phyloP scores from a whole-genome alignment of 1,140 invertebrate species.

The Copidosoma floridanum region DNA sequence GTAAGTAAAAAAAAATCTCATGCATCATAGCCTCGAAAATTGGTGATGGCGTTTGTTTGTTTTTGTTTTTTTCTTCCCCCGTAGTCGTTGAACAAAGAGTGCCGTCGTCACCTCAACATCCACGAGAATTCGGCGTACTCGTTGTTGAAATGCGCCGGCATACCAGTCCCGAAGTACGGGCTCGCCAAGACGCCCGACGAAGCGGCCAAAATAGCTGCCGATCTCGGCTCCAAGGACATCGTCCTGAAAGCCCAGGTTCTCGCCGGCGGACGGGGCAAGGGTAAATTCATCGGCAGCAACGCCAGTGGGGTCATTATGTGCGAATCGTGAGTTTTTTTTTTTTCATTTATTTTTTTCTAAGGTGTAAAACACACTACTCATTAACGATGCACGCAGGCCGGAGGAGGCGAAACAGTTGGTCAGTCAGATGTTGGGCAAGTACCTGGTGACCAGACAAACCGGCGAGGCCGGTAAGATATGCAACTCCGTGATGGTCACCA shows the following conservation, averaged over 20 bases:
- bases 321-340: constrained; percentile 69
- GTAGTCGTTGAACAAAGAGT: no score
- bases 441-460: constrained; percentile 93
- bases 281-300: constrained; percentile 85
- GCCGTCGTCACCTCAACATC: constrained; percentile 72
- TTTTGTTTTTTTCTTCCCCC: no score
- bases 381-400: constrained; percentile 50
- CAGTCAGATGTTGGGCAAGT: constrained; percentile 87
- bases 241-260: constrained; percentile 96
- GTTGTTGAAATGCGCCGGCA: constrained; percentile 79
- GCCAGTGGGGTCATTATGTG: constrained; percentile 92
- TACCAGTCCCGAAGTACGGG: constrained; percentile 90
- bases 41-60: no score
- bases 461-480: constrained; percentile 90
- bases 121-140: constrained; percentile 94
- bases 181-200: constrained; percentile 84
- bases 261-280: constrained; percentile 92
- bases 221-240: constrained; percentile 79
- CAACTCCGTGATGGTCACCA: constrained; percentile 92
- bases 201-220: constrained; percentile 77
- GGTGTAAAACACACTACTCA: no score
- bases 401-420: constrained; percentile 82
- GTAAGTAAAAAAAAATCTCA: constrained; percentile 18
- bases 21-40: no score
- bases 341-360: neutral